Base-by-base conservation (phyloP, 2,113 vertebrate genomes). In the Ptilonorhynchus violaceus region DNA sequence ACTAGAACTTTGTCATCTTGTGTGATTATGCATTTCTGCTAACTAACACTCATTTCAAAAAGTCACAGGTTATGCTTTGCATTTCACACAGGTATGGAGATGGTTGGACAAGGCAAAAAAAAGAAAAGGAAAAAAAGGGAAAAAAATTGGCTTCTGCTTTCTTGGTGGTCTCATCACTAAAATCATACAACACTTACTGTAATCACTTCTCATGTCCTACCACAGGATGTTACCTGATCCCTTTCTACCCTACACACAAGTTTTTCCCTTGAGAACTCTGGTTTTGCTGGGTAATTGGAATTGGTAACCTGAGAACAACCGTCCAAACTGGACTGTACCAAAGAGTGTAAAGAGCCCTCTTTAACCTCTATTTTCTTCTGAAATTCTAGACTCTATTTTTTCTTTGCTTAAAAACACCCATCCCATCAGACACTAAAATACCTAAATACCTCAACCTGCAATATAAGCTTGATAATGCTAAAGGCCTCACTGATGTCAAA, bases 191-290 rank as follows among this genome's bases (percentile, higher is more conserved):
- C 25, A 77, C 10, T 55, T 60, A 22, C 19, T 59, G 15, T 30
- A 73, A 64, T 60, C 0, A 2, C 9, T 77, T 91, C 25, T 77
- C 13, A 27, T 4, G 10, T 88, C 10, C 28, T 44, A 12, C 16
- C 0, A 0, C 33, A 9, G 20, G 11, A 3, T 72, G 21, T 30
- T 59, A 35, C 15, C 18, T 2, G 0, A 33, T 39, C 11, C 4
- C 2, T 53, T 76, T 77, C 24, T 49, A 35, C 7, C 2, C 6
- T n/a, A 47, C 6, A 15, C 3, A 27, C 0, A 0, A 15, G 10
- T n/a, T 11, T 63, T 72, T 94, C 21, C 20, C 18, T 69, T 55
- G 21, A 60, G 2, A 3, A 6, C 14, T 63, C 53, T n/a, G 30
- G 13, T 6, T 96, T 77, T 60, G 2, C 10, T 77, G 27, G 9